These are phyloP conservation scores for Chaetoderma sp. DNA, from an alignment of 2,888 invertebrate species.

Conservation along the genomic window DNA sequence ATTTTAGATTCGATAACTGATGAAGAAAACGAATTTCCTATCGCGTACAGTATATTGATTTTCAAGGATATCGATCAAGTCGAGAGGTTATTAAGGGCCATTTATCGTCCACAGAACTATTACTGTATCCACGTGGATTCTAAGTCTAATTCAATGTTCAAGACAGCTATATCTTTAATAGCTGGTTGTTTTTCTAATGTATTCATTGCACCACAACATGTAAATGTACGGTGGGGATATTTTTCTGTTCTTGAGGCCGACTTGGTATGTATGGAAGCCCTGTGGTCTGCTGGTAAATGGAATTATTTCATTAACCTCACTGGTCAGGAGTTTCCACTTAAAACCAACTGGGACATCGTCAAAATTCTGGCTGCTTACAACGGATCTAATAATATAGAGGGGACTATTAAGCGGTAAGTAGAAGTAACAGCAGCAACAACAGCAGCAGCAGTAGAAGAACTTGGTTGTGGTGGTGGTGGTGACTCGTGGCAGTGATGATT, in stretches of 20 bases:
- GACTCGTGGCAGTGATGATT: no score
- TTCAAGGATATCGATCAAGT: conserved; percentile 54
- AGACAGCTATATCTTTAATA: conserved; percentile 33
- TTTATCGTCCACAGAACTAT: conserved; percentile 56
- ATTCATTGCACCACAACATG: conserved; percentile 39
- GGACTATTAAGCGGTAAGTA: conserved; percentile 21
- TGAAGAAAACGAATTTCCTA: conserved; percentile 50
- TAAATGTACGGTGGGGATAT: conserved; percentile 45
- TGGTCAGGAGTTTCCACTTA: conserved; percentile 63
- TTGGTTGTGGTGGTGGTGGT: no score
- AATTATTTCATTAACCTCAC: conserved; percentile 67
- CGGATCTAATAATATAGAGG: conserved; percentile 64
- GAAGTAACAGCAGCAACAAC: no score
- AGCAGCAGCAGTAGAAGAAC: no score
- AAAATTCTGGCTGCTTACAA: conserved; percentile 58
- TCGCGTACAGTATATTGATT: conserved; percentile 60
- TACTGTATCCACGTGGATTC: conserved; percentile 58
- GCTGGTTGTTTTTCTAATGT: conserved; percentile 51
- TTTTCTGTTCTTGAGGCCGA: conserved; percentile 59
- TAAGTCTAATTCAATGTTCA: conserved; percentile 39
- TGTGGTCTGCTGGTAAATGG: conserved; percentile 50
- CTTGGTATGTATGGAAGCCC: conserved; percentile 56
- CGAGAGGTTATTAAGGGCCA: conserved; percentile 45
- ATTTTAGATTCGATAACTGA: conserved; percentile 42
- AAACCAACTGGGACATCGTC: conserved; percentile 64